A percentile compares a stretch with the other conserved stretches of the same genome.
Conservation (phyloP, 1,140 invertebrate genomes). For the Drosophila paulistorum region DNA sequence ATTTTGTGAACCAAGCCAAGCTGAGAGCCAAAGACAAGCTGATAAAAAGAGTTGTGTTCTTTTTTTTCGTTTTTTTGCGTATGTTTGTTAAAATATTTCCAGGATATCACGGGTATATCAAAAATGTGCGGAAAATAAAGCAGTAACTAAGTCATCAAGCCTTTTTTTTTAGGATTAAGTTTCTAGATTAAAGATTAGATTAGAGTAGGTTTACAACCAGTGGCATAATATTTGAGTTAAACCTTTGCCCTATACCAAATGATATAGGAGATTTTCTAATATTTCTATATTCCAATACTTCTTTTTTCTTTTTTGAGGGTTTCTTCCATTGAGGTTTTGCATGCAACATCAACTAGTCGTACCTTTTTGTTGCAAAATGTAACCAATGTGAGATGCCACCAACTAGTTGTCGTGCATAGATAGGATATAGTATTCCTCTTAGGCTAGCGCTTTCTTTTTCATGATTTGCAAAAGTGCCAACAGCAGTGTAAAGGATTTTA, state of each 20-base stretch:
- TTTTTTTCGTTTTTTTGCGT: slow-evolving; percentile 29
- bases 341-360: background rate
- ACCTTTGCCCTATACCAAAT: too few relatives aligned
- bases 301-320: background rate
- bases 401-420: slow-evolving; percentile 23
- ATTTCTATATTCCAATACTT: too few relatives aligned
- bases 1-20: slow-evolving; percentile 49
- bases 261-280: too few relatives aligned
- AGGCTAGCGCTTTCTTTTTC: slow-evolving; percentile 53
- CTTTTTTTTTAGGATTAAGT: too few relatives aligned
- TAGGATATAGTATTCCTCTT: slow-evolving; percentile 35
- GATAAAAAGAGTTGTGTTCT: too few relatives aligned
- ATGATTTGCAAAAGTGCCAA: slow-evolving; percentile 77
- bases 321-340: too few relatives aligned
- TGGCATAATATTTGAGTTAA: too few relatives aligned
- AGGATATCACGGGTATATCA: slow-evolving; percentile 13
- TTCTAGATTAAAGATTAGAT: too few relatives aligned
- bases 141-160: too few relatives aligned
- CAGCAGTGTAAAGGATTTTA: slow-evolving; percentile 78
- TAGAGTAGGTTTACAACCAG: too few relatives aligned
- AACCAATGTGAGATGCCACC: slow-evolving; percentile 16
- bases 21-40: slow-evolving; percentile 5
- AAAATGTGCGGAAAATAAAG: too few relatives aligned
- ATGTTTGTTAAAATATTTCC: slow-evolving; percentile 28
- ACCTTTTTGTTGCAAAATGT: background rate